Conservation (phyloP, 1,140 invertebrate species). For the Diachasmimorpha longicaudata region DNA sequence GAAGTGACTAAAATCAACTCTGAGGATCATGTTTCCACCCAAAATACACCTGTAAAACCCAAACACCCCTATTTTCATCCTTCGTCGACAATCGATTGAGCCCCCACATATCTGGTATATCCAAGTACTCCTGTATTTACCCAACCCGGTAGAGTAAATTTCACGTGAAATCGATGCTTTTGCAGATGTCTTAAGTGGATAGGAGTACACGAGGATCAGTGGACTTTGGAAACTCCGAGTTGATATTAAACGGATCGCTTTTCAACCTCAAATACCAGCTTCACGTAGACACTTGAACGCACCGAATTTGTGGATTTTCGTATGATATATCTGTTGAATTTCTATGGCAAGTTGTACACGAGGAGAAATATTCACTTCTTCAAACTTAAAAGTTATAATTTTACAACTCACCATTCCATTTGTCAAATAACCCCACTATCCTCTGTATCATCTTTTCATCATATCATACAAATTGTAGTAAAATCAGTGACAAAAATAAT, state of each 20-base stretch:
- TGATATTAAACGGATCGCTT: slow-evolving; percentile 1
- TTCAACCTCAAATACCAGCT: neutral
- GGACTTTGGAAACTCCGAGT: neutral
- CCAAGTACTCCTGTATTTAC: neutral
- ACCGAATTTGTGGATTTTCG: neutral
- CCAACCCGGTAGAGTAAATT: neutral
- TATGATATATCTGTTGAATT: neutral
- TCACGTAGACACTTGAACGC: neutral
- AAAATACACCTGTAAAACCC: neutral
- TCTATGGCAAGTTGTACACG: neutral
- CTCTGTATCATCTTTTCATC: no score
- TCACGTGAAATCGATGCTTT: slow-evolving; percentile 3
- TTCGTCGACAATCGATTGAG: neutral
- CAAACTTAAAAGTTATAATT: no score
- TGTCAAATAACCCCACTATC: no score
- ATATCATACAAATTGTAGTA: no score
- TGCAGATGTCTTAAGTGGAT: neutral
- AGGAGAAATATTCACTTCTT: no score
- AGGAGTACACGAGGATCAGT: neutral
- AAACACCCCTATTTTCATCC: neutral
- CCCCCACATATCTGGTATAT: neutral
- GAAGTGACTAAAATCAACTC: no score
- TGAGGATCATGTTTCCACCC: no score
- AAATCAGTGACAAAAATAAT: no score
- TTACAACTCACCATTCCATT: no score